Base-by-base conservation (phyloP, 2,888 invertebrate species). In the Eulithis testata region DNA sequence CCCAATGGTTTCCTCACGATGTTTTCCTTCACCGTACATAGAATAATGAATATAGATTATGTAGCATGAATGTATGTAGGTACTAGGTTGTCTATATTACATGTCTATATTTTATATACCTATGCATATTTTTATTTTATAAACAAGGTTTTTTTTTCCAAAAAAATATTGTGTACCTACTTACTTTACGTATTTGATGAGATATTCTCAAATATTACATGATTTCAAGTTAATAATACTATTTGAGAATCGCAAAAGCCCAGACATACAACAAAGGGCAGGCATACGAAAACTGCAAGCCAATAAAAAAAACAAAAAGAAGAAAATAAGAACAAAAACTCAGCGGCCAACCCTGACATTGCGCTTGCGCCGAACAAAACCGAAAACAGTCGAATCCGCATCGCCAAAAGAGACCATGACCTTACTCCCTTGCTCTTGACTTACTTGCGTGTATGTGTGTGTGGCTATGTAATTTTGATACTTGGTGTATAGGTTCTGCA, bases 361-460 rank as follows among this genome's bases (percentile, higher is more conserved):
- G 85, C 83, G 63, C 44, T 43, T 1, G 47, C 62, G 66, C 57
- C 88, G 89, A 88, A 89, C 84, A 77, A 80, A 75, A 71, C 81
- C 88, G 88, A 83, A 85, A 80, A 73, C 65, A 65, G 54, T 49
- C 63, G 63, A 63, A 53, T 58, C 49, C 49, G 21, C 77, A 76
- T 74, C 76, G 78, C 83, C 85, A 83, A 87, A 88, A 85, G 84
- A 75, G 52, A 81, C 90, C 91, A 76, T 91, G 91, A 91, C 91
- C 91, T 91, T 91, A 88, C 85, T 77, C 82, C 44, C 78, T 74
- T 81, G 81, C 81, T 84, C 87, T 86, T 86, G 86, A 84, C 83
- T 86, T 79, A 78, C 79, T 77, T 76, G 70, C 66, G 65, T 71
- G 73, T 65, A 62, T 73, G 72, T 76, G 71, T 62, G 76, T 74